Evolutionary conservation across 1,140 invertebrate species (phyloP).

Genomic region (Bradynema listronoti): DNA sequence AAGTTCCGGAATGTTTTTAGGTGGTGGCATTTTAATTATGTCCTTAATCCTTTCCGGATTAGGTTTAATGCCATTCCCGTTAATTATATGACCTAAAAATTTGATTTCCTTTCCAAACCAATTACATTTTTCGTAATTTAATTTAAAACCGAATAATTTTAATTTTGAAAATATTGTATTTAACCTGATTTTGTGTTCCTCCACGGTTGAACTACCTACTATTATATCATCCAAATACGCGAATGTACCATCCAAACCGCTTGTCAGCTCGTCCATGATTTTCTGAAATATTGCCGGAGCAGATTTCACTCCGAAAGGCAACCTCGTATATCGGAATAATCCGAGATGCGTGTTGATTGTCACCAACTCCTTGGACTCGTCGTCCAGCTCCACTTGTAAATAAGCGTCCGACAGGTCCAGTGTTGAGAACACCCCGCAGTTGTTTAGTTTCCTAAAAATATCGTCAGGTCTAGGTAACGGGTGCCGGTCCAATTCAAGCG

Average conservation of each 20-base stretch:
- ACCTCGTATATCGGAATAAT: slow-evolving; percentile 33
- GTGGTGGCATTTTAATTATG: too few relatives aligned
- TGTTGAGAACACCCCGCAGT: slow-evolving; percentile 46
- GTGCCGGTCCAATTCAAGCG: slow-evolving; percentile 26
- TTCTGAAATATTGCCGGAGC: slow-evolving; percentile 62
- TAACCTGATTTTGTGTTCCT: too few relatives aligned
- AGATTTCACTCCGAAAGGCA: slow-evolving; percentile 61
- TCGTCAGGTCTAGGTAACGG: slow-evolving; percentile 52
- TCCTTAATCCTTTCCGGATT: too few relatives aligned
- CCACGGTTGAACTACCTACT: neutral
- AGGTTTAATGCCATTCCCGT: too few relatives aligned
- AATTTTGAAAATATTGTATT: too few relatives aligned
- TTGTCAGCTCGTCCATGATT: slow-evolving; percentile 60
- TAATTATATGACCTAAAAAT: too few relatives aligned
- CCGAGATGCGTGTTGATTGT: slow-evolving; percentile 38
- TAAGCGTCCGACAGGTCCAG: slow-evolving; percentile 45
- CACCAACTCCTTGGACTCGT: slow-evolving; percentile 34
- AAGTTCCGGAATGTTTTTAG: slow-evolving; percentile 6
- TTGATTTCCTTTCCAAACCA: too few relatives aligned
- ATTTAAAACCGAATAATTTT: too few relatives aligned
- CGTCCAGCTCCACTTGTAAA: slow-evolving; percentile 38
- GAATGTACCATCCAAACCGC: slow-evolving; percentile 48
- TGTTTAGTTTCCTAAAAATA: slow-evolving; percentile 38
- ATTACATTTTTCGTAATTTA: too few relatives aligned
- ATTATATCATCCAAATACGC: slow-evolving; percentile 39